Conservation (phyloP, 1,140 invertebrate genomes). For the Lepeophtheirus salmonis region DNA sequence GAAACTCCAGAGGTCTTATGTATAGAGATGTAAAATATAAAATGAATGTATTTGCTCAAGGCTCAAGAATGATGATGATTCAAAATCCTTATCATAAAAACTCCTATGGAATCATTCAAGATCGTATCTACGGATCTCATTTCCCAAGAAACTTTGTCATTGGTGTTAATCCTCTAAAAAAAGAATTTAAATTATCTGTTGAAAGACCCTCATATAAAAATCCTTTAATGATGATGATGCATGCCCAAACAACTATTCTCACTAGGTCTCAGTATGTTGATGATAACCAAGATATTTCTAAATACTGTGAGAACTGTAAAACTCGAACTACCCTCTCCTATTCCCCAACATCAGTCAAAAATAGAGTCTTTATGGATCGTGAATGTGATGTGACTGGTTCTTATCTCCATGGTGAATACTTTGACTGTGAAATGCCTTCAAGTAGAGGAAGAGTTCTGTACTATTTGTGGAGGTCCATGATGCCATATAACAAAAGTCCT, state of each 20-base stretch:
- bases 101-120: neutral
- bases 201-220: neutral
- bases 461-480: neutral
- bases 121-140: constrained; percentile 6
- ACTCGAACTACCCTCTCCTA: neutral
- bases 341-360: neutral
- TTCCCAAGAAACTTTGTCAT: constrained; percentile 9
- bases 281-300: neutral
- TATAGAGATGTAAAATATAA: constrained; percentile 8
- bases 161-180: constrained; percentile 11
- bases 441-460: neutral
- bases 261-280: neutral
- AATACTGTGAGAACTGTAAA: neutral
- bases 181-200: constrained; percentile 7
- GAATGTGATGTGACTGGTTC: neutral
- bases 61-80: neutral
- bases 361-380: neutral
- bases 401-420: constrained; percentile 1
- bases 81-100: neutral
- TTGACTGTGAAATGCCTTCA: constrained; percentile 14
- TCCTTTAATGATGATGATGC: constrained; percentile 4
- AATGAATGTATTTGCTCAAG: neutral
- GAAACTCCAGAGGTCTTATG: constrained; percentile 3
- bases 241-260: neutral
- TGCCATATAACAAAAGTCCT: constrained; percentile 12